Conservation (phyloP, 2,113 vertebrate genomes). For the human (Homo sapiens) region GRCh38 chr1:99964001-99964500, state of each 20-base stretch:
- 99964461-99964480: background rate
- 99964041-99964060: background rate
- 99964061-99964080: background rate
- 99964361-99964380: background rate
- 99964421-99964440: background rate
- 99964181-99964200: background rate
- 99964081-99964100: background rate
- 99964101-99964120: background rate
- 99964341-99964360: background rate
- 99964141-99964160: background rate
- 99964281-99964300: background rate
- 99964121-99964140: background rate
- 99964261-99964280: too few relatives aligned
- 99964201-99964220: background rate
- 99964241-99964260: background rate
- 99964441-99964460: background rate
- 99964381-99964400: background rate
- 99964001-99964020: background rate
- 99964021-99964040: background rate
- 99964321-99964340: background rate
- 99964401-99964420: background rate
- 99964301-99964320: background rate
- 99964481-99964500: too few relatives aligned
- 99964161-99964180: background rate
- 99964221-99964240: background rate